Conservation (phyloP, 1,140 invertebrate species). For the Callitettix versicolor region DNA sequence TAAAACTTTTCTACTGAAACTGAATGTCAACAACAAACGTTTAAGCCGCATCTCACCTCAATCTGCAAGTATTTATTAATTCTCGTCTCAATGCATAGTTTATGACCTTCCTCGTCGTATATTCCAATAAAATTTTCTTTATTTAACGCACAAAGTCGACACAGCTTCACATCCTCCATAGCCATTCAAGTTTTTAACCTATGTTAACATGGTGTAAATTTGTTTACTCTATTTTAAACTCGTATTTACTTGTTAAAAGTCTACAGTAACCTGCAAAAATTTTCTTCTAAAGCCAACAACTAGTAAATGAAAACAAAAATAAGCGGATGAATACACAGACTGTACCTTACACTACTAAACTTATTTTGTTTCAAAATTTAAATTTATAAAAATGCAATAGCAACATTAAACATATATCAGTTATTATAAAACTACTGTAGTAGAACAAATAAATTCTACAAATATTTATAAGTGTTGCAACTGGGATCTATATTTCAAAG, state of each 20-base stretch:
- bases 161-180: slow-evolving; percentile 12
- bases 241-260: neutral
- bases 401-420: too few relatives aligned
- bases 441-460: too few relatives aligned
- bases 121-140: slow-evolving; percentile 27
- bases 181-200: neutral
- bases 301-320: neutral
- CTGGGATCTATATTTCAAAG: too few relatives aligned
- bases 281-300: neutral
- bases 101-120: slow-evolving; percentile 36
- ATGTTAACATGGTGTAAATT: neutral
- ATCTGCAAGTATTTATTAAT: slow-evolving; percentile 39
- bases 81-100: slow-evolving; percentile 34
- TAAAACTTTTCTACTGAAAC: neutral
- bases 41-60: slow-evolving; percentile 28
- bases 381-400: too few relatives aligned
- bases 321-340: slow-evolving; percentile 2
- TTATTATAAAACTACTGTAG: too few relatives aligned
- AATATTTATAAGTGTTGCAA: too few relatives aligned
- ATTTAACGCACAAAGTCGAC: slow-evolving; percentile 21
- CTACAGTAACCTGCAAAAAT: slow-evolving; percentile 17
- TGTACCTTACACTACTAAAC: neutral
- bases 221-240: slow-evolving; percentile 11
- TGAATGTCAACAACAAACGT: neutral
- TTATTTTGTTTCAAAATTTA: neutral